Evolutionary conservation across 2,888 invertebrate species (phyloP).

Genomic region (Loripinus fragilis): DNA sequence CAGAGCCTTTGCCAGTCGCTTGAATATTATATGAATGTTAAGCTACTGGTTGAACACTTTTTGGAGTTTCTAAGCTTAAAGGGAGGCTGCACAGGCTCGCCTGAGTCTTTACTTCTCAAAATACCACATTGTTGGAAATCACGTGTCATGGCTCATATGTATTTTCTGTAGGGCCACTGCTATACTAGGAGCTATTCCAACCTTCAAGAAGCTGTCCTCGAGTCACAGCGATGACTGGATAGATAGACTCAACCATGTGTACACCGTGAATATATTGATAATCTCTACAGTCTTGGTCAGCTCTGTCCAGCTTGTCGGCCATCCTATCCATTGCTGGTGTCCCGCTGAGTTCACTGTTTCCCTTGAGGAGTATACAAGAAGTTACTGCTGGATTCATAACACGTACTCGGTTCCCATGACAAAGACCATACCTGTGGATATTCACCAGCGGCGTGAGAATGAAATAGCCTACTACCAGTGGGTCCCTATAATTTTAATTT

Average conservation of each 20-base stretch:
- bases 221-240: slow-evolving; percentile 79
- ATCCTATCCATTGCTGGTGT: slow-evolving; percentile 78
- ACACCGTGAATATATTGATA: slow-evolving; percentile 72
- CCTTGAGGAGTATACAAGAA: slow-evolving; percentile 84
- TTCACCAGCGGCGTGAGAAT: slow-evolving; percentile 58
- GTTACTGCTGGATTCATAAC: slow-evolving; percentile 85
- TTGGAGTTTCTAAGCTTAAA: too few species aligned
- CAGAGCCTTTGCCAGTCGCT: too few species aligned
- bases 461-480: slow-evolving; percentile 71
- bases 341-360: slow-evolving; percentile 81
- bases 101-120: too few species aligned
- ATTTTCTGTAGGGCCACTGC: slow-evolving; percentile 34
- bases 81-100: too few species aligned
- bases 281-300: slow-evolving; percentile 73
- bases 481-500: slow-evolving; percentile 72
- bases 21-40: too few species aligned
- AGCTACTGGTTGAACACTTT: too few species aligned
- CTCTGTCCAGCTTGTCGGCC: slow-evolving; percentile 75
- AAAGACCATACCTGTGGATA: slow-evolving; percentile 58
- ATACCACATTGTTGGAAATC: too few species aligned
- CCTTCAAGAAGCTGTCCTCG: slow-evolving; percentile 70
- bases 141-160: too few species aligned
- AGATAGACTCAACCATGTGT: slow-evolving; percentile 76
- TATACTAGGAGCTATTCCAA: slow-evolving; percentile 61
- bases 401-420: slow-evolving; percentile 83